These are phyloP conservation scores for Enteromius argenteus DNA, from an alignment of 2,797 vertebrate species.

Conservation along the genomic window DNA sequence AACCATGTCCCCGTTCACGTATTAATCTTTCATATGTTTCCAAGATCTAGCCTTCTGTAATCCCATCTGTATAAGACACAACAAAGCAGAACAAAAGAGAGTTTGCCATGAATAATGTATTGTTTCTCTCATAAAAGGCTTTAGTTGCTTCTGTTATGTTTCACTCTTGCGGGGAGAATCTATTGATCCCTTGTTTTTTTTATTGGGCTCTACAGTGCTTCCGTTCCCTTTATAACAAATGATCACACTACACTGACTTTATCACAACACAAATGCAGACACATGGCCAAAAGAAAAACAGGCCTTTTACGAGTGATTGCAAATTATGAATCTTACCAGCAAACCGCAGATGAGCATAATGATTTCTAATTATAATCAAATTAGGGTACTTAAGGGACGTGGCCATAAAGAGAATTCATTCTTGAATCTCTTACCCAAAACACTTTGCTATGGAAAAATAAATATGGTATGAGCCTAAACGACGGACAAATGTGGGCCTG, in stretches of 20 bases:
- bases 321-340: slow-evolving; percentile 43
- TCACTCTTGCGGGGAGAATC: slow-evolving; percentile 81
- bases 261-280: slow-evolving; percentile 67
- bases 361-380: slow-evolving; percentile 28
- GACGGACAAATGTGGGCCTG: slow-evolving; percentile 73
- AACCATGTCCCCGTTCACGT: slow-evolving; percentile 83
- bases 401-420: slow-evolving; percentile 15
- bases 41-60: slow-evolving; percentile 86
- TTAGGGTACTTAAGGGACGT: slow-evolving; percentile 5
- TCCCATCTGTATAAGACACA: slow-evolving; percentile 86
- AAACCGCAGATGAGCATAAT: slow-evolving; percentile 52
- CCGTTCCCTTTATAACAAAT: slow-evolving; percentile 70
- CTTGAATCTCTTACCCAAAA: slow-evolving; percentile 7
- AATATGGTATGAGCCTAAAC: slow-evolving; percentile 64
- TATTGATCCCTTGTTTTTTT: slow-evolving; percentile 80
- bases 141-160: slow-evolving; percentile 85
- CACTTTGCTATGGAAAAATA: slow-evolving; percentile 22
- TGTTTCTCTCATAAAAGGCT: slow-evolving; percentile 83
- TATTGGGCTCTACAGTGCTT: slow-evolving; percentile 52
- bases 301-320: slow-evolving; percentile 60
- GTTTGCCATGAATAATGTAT: slow-evolving; percentile 83
- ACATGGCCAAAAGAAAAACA: slow-evolving; percentile 62
- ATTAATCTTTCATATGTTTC: slow-evolving; percentile 90
- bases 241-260: slow-evolving; percentile 73
- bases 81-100: slow-evolving; percentile 83